A percentile compares a stretch with the other conserved stretches of the same genome.
Evolutionary conservation across 2,888 invertebrate genomes (phyloP).

Genomic region (Tyria jacobaeae): DNA sequence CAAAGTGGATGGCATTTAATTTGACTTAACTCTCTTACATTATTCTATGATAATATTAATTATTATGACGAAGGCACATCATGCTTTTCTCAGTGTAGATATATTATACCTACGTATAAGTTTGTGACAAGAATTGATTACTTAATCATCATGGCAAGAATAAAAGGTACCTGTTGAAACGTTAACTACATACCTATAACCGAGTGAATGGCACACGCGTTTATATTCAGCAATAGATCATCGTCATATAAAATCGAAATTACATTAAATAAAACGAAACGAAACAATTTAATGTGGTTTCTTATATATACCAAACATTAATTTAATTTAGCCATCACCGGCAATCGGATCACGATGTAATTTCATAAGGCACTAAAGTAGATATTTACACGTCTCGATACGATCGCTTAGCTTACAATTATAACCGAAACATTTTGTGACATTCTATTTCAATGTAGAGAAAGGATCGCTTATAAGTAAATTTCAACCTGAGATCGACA

Average conservation of each 20-base stretch:
- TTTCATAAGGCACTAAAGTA: slow-evolving; percentile 79
- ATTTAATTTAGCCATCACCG: slow-evolving; percentile 71
- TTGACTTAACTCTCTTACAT: slow-evolving; percentile 85
- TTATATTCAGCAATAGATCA: slow-evolving; percentile 72
- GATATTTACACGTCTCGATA: slow-evolving; percentile 76
- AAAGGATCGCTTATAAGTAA: slow-evolving; percentile 83
- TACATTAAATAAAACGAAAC: slow-evolving; percentile 57
- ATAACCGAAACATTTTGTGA: slow-evolving; percentile 69
- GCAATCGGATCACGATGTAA: slow-evolving; percentile 66
- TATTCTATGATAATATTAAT: slow-evolving; percentile 75
- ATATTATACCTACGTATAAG: slow-evolving; percentile 65
- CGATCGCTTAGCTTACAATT: slow-evolving; percentile 60
- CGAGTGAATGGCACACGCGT: slow-evolving; percentile 84
- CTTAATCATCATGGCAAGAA: slow-evolving; percentile 86
- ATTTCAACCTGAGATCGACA: slow-evolving; percentile 86
- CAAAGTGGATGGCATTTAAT: slow-evolving; percentile 87
- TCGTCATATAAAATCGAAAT: slow-evolving; percentile 63
- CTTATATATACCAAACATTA: slow-evolving; percentile 52
- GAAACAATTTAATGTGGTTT: slow-evolving; percentile 44
- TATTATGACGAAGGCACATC: slow-evolving; percentile 83
- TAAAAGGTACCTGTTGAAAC: slow-evolving; percentile 86
- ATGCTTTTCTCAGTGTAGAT: slow-evolving; percentile 75
- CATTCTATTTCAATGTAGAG: slow-evolving; percentile 70
- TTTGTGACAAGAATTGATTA: slow-evolving; percentile 85
- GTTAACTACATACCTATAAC: slow-evolving; percentile 82